These are phyloP conservation scores for Tangara arthus DNA, from an alignment of 2,797 vertebrate species.

Conservation along the genomic window DNA sequence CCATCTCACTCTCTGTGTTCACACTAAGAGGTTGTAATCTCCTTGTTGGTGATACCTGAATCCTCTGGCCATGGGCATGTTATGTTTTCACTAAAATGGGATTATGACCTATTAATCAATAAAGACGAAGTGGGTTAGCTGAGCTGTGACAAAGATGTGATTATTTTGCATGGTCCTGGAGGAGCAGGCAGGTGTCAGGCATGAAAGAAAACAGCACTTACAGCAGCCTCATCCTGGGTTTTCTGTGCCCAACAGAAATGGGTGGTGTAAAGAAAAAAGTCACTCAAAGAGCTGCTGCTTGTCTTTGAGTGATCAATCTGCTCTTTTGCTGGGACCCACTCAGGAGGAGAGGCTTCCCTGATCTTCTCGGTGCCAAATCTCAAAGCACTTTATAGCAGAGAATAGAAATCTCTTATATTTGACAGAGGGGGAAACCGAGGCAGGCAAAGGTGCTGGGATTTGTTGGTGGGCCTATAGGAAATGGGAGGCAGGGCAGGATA, in stretches of 20 bases:
- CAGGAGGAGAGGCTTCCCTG: not conserved
- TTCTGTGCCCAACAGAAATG: not conserved
- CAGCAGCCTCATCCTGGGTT: not conserved
- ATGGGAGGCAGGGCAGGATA: not conserved
- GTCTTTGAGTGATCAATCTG: not conserved
- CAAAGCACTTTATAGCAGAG: fast-evolving
- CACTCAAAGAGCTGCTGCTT: not conserved
- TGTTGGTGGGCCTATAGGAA: not conserved
- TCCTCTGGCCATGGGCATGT: not conserved
- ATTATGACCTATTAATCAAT: conserved; percentile 51
- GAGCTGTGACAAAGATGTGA: not conserved
- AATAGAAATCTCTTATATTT: not conserved
- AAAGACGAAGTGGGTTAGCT: conserved; percentile 19
- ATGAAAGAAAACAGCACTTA: not conserved
- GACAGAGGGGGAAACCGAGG: not conserved
- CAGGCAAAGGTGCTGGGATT: not conserved
- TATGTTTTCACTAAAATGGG: conserved; percentile 42
- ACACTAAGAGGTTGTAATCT: conserved; percentile 16
- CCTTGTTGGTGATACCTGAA: not conserved
- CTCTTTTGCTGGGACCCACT: fast-evolving
- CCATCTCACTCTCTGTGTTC: not conserved
- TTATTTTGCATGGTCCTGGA: not conserved
- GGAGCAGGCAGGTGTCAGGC: not conserved
- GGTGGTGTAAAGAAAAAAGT: not conserved
- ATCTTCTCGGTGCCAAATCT: not conserved